Evolutionary conservation across 2,888 invertebrate genomes (phyloP), one percentile per base, ranked within the genome.

Genomic region (Athetis lepigone): DNA sequence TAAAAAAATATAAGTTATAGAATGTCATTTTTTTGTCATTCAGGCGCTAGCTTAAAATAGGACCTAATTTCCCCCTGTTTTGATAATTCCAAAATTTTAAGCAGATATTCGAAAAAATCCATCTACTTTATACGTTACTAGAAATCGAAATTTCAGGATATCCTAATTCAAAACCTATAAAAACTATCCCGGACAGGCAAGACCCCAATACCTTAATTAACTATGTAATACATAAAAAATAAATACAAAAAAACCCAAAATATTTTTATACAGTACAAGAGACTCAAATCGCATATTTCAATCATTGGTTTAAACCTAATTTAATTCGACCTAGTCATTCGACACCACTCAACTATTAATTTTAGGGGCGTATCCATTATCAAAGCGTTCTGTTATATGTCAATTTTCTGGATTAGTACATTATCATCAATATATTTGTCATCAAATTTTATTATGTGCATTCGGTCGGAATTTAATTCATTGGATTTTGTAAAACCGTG

Each of bases 321-420:
- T 47, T 13, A 8, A 39, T 45, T 27, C 8, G 37, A 49, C 29
- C 1, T 2, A 25, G 47, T 50, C 8, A 67, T 57, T 2, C 5
- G 29, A 49, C 11, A 43, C 29, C 18, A 21, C 36, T 2, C 16
- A 58, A 45, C 51, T 33, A 74, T 74, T 75, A 66, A 47, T 75
- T 67, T 39, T 4, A 19, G 71, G 75, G 75, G 75, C 75, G 75
- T 72, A 5, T 1, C 51, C 50, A 7, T 7, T 66, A 75, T 75
- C 75, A 2, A 2, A 25, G 54, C 64, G 5, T 64, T n/a, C 71
- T 75, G 75, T 7, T 60, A 27, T 71, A 25, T 75, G 71, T 75
- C 71, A 67, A 33, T 51, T n/a, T n/a, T 18, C 7, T 9, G 45
- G 58, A 74, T 75, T 66, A 57, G 40, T 7, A 18, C 18, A 37